phyloP scores from a whole-genome alignment of 2,113 vertebrate species.

The Dasyurus viverrinus region DNA sequence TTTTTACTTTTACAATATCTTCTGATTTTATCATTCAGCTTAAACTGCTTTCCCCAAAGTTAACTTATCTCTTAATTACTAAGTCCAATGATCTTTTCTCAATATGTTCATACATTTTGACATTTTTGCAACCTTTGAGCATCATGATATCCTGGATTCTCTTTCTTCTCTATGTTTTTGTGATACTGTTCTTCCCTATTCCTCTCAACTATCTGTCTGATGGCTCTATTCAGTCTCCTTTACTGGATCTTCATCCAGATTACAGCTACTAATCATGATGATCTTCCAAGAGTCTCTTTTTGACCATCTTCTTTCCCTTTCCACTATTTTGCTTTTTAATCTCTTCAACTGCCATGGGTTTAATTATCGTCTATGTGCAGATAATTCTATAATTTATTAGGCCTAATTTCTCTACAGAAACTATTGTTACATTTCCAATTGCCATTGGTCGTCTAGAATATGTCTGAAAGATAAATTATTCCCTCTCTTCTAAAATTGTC shows the following conservation, averaged over 20 bases:
- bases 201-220: neutral
- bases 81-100: neutral
- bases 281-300: neutral
- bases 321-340: neutral
- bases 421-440: neutral
- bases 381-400: neutral
- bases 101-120: neutral
- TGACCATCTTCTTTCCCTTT: neutral
- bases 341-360: neutral
- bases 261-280: neutral
- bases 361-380: neutral
- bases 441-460: neutral
- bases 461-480: neutral
- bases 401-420: neutral
- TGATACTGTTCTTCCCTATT: neutral
- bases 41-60: neutral
- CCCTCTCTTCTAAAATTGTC: neutral
- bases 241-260: neutral
- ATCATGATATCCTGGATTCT: neutral
- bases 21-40: neutral
- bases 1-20: neutral
- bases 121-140: neutral
- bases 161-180: neutral
- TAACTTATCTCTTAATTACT: neutral
- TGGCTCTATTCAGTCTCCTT: neutral